Base-by-base conservation (phyloP, 2,888 invertebrate genomes). In the Anodontia alba region DNA sequence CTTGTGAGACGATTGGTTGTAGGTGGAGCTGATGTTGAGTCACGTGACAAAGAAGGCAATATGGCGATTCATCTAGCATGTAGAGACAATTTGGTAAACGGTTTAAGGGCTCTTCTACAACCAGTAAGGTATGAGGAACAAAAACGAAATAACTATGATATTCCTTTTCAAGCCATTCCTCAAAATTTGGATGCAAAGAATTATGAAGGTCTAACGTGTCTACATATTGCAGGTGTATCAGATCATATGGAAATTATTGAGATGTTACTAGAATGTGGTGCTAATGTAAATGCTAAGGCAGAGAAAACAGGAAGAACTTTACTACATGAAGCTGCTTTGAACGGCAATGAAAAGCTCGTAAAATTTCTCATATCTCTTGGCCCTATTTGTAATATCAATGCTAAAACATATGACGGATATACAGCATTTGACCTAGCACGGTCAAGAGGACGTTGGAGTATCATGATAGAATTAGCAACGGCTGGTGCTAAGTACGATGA, bases 131-230 rank as follows among this genome's bases (percentile, higher is more conserved):
- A 73, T 46, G 49, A 69, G 15, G 77, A 76, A 49, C 69, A 20
- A 8, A 43, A 38, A 15, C 1, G 23, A 62, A 68, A 62, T 17
- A 69, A 33, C 8, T 81, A 62, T 49, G 42, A 57, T n/a, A n/a
- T 62, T 1, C 73, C 36, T 29, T 73, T 62, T 51, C 73, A 73
- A 62, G 26, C 26, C 17, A 33, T 33, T 20, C 67, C 23, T 1
- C 78, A 70, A 49, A 71, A 54, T 29, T 26, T 82, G 29, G 78
- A 82, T 38, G 23, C 69, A 17, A 73, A 42, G n/a, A 85, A 85
- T 33, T 82, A 80, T 29, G 78, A 83, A n/a, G 82, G 85, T 8
- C 29, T 69, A 38, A 66, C 82, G 1, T 70, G 76, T 73, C 68
- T 83, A 7, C 85, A 85, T 70, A 29, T 85, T 12, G 82, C 85